These are phyloP conservation scores for Melinaea menophilus DNA, from an alignment of 2,888 invertebrate species.

Conservation along the genomic window DNA sequence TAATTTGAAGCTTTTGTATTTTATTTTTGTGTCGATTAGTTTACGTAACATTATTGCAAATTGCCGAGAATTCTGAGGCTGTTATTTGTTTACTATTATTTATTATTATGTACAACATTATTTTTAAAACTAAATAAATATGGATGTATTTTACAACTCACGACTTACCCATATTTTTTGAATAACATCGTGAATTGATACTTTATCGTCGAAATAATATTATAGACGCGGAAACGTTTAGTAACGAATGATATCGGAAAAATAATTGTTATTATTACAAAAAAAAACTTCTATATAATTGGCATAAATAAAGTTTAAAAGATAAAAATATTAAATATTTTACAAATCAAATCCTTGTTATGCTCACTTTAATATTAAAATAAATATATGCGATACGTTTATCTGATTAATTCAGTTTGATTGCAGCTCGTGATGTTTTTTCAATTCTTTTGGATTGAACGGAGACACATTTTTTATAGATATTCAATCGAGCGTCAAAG, in stretches of 20 bases:
- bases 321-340: too few species aligned
- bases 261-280: background rate
- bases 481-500: too few species aligned
- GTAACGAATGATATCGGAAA: constrained; percentile 10
- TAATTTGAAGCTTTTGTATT: background rate
- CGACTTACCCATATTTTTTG: background rate
- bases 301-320: too few species aligned
- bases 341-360: too few species aligned
- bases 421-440: too few species aligned
- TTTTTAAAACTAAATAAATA: background rate
- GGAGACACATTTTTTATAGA: too few species aligned
- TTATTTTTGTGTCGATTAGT: background rate
- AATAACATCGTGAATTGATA: background rate
- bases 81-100: background rate
- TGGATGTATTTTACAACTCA: background rate
- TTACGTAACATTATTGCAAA: constrained; percentile 22
- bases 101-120: background rate
- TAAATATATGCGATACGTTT: too few species aligned
- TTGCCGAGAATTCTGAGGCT: background rate
- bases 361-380: too few species aligned
- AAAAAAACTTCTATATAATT: background rate
- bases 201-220: background rate
- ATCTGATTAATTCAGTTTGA: too few species aligned
- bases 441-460: too few species aligned
- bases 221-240: background rate